phyloP scores from a whole-genome alignment of 2,888 invertebrate species.

The Hemistola chrysoprasaria region DNA sequence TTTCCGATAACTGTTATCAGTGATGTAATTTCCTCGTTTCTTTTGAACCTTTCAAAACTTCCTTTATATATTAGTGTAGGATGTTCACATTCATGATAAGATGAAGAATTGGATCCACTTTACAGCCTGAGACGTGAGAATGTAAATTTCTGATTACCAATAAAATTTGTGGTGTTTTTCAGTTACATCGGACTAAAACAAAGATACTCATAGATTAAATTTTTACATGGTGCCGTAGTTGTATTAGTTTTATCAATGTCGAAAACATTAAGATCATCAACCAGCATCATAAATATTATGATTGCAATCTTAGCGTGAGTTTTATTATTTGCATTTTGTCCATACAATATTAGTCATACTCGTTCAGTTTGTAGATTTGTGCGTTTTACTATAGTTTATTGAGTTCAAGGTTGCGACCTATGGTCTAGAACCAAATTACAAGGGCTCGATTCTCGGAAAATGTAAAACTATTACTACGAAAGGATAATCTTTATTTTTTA shows the following conservation, averaged over 20 bases:
- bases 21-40: conserved; percentile 14
- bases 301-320: not conserved
- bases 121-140: too few relatives aligned
- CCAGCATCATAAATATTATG: not conserved
- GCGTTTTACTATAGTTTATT: conserved; percentile 17
- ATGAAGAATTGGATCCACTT: too few relatives aligned
- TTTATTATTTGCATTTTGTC: not conserved
- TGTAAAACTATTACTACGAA: conserved; percentile 2
- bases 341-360: conserved; percentile 8
- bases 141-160: too few relatives aligned
- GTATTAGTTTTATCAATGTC: not conserved
- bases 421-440: not conserved
- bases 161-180: too few relatives aligned
- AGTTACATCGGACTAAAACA: too few relatives aligned
- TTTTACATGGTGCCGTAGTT: too few relatives aligned
- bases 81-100: not conserved
- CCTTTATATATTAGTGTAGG: not conserved
- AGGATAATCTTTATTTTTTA: not conserved
- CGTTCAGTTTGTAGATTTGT: conserved; percentile 8
- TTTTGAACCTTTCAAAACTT: not conserved
- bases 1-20: conserved; percentile 13
- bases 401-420: conserved; percentile 24
- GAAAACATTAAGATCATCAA: not conserved
- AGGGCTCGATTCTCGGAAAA: conserved; percentile 3
- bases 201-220: too few relatives aligned